Evolutionary conservation across 2,797 vertebrate species (phyloP).

Genomic region (Protosalanx chinensis): DNA sequence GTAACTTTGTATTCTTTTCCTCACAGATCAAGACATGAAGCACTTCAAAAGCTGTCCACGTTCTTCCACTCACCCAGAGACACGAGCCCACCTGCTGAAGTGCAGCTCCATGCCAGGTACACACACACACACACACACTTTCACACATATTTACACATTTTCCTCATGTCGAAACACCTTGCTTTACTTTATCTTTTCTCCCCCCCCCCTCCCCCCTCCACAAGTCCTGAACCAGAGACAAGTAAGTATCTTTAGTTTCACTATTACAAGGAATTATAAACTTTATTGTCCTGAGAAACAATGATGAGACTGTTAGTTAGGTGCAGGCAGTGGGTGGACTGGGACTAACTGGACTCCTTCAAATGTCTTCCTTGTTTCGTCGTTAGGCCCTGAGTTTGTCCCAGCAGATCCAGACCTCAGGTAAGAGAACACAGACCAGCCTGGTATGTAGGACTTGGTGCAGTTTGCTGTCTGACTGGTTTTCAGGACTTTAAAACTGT

Average conservation of each 20-base stretch:
- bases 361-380: conserved; percentile 11
- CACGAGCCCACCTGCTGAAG: conserved; percentile 25
- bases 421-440: conserved; percentile 52
- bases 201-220: too few species aligned
- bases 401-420: conserved; percentile 7
- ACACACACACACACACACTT: background rate
- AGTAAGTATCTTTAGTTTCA: conserved; percentile 46
- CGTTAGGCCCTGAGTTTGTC: conserved; percentile 37
- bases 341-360: background rate
- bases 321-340: background rate
- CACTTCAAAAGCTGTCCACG: conserved; percentile 72
- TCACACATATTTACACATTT: background rate
- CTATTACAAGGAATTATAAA: too few species aligned
- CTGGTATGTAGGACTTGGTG: conserved; percentile 5
- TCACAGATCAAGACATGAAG: conserved; percentile 66
- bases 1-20: conserved; percentile 9
- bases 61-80: conserved; percentile 66
- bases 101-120: conserved; percentile 51
- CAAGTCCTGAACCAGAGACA: conserved; percentile 31
- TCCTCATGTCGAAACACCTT: background rate
- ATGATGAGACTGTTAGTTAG: background rate
- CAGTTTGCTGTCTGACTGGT: conserved; percentile 6
- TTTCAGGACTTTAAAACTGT: background rate
- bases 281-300: too few species aligned
- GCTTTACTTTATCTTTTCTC: conserved; percentile 3